Conservation (phyloP, 2,888 invertebrate species). For the Drosophila colorata region DNA sequence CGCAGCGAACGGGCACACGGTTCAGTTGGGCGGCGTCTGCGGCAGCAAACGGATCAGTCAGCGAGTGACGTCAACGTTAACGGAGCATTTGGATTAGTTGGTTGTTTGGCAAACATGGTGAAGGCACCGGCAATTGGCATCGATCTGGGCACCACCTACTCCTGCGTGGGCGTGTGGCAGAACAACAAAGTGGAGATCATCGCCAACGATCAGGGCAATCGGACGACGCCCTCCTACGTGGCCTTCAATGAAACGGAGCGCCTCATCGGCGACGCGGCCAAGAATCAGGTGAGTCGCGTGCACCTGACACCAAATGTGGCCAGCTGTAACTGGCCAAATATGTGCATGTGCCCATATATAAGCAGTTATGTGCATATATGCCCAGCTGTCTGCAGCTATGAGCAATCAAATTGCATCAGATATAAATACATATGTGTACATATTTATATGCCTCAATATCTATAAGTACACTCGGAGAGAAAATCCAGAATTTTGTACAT, state of each 20-base stretch:
- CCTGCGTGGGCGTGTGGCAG: conserved; percentile 94
- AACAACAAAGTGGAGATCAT: conserved; percentile 93
- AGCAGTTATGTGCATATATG: not conserved
- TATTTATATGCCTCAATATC: not conserved
- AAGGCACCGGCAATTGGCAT: conserved; percentile 89
- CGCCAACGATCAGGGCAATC: conserved; percentile 95
- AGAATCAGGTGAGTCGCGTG: conserved; percentile 89
- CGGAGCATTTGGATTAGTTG: conserved; percentile 1
- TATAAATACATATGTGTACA: not conserved
- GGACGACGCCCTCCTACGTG: conserved; percentile 95
- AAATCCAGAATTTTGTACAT: no score
- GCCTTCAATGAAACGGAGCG: conserved; percentile 94
- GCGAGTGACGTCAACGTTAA: not conserved
- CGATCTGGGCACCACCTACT: conserved; percentile 95
- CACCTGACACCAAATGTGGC: conserved; percentile 22
- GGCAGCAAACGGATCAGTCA: conserved; percentile 15
- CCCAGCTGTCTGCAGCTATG: not conserved
- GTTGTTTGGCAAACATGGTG: conserved; percentile 64
- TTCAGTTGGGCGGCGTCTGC: conserved; percentile 45
- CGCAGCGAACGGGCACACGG: conserved; percentile 16
- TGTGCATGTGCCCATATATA: conserved; percentile 5
- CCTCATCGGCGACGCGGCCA: conserved; percentile 94
- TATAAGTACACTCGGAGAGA: not conserved
- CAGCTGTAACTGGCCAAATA: conserved; percentile 37
- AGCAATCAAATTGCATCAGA: not conserved